Conservation (phyloP, 2,113 vertebrate genomes). For the Xiphorhynchus elegans region DNA sequence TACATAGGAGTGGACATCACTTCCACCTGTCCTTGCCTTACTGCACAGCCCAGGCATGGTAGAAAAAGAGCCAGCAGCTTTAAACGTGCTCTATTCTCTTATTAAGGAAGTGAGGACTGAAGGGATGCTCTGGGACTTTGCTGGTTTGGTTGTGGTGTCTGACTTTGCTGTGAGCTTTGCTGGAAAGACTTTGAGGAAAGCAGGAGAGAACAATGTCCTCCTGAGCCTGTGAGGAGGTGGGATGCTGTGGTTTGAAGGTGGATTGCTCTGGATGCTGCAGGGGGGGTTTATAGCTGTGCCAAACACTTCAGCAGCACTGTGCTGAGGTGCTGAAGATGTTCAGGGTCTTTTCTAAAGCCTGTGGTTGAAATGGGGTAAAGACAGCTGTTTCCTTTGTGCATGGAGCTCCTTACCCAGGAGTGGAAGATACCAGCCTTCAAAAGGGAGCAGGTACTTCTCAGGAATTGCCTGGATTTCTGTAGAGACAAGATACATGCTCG, state of each 20-base stretch:
- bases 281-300: background rate
- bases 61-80: background rate
- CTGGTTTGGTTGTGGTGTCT: background rate
- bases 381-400: background rate
- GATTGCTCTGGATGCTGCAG: background rate
- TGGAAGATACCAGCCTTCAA: background rate
- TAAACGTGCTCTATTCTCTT: background rate
- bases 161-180: background rate
- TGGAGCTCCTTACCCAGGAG: background rate
- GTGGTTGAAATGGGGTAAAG: background rate
- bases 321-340: background rate
- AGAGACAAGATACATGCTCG: background rate
- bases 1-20: background rate
- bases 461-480: background rate
- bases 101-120: accelerated
- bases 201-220: background rate
- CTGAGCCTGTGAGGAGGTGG: background rate
- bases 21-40: background rate
- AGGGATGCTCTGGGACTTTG: background rate
- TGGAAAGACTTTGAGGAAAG: background rate
- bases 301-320: accelerated
- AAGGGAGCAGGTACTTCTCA: background rate
- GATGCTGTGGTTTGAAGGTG: background rate
- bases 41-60: background rate
- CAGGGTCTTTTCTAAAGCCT: background rate